These are phyloP conservation scores for Laspeyria flexula DNA, from an alignment of 2,888 invertebrate species.

Conservation along the genomic window DNA sequence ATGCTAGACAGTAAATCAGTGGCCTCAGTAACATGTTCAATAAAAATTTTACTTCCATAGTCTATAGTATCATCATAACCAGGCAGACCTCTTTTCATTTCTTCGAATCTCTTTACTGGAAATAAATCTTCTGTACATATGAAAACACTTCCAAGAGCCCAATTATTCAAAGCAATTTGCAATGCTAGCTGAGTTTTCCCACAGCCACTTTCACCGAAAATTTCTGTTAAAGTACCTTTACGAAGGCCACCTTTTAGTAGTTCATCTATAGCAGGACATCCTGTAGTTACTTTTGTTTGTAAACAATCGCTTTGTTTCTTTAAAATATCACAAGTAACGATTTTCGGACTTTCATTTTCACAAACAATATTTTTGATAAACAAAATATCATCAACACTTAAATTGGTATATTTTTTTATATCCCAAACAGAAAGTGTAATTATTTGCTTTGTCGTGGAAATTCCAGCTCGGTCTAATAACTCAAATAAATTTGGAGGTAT, in stretches of 20 bases:
- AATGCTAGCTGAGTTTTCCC: slow-evolving; percentile 94
- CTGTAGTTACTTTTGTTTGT: slow-evolving; percentile 69
- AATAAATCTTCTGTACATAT: slow-evolving; percentile 92
- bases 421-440: slow-evolving; percentile 66
- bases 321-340: slow-evolving; percentile 51
- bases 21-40: slow-evolving; percentile 76
- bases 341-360: slow-evolving; percentile 50
- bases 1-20: slow-evolving; percentile 71
- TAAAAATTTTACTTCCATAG: slow-evolving; percentile 70
- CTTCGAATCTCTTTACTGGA: slow-evolving; percentile 75
- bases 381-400: slow-evolving; percentile 63
- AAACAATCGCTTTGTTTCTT: slow-evolving; percentile 38
- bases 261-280: slow-evolving; percentile 87
- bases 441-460: slow-evolving; percentile 67
- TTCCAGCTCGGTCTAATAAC: slow-evolving; percentile 62
- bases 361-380: slow-evolving; percentile 64
- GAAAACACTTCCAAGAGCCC: slow-evolving; percentile 87
- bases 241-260: slow-evolving; percentile 89
- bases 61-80: slow-evolving; percentile 43
- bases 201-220: slow-evolving; percentile 92
- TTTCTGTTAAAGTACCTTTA: slow-evolving; percentile 89
- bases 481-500: slow-evolving; percentile 66
- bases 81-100: slow-evolving; percentile 58
- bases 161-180: slow-evolving; percentile 89
- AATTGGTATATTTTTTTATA: slow-evolving; percentile 69